These are phyloP conservation scores for Drosophila nikananu DNA, from an alignment of 1,140 invertebrate genomes.

Conservation along the genomic window DNA sequence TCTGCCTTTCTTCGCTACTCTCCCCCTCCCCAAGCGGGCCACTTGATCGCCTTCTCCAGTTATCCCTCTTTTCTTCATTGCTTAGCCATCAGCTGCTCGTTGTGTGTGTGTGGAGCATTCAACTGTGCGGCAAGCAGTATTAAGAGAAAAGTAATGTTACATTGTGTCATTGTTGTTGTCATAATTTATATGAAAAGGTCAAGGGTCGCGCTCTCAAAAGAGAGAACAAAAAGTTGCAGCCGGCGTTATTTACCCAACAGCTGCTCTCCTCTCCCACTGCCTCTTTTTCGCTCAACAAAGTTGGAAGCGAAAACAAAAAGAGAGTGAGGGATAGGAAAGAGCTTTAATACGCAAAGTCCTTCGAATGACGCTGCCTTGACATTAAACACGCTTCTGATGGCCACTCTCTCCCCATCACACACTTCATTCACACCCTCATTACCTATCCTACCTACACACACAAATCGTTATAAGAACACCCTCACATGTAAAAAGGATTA, in stretches of 20 bases:
- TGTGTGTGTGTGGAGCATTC: constrained; percentile 48
- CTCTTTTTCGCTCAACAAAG: constrained; percentile 1
- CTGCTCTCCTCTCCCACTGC: constrained; percentile 27
- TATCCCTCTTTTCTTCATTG: constrained; percentile 14
- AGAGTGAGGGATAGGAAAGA: constrained; percentile 15
- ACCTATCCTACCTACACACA: neutral
- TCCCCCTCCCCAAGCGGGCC: neutral
- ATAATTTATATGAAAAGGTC: constrained; percentile 76
- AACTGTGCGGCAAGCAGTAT: constrained; percentile 44
- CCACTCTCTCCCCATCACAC: neutral
- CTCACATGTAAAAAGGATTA: neutral
- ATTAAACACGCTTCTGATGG: constrained; percentile 40
- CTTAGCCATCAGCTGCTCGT: constrained; percentile 52
- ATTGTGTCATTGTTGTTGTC: constrained; percentile 60
- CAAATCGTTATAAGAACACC: neutral
- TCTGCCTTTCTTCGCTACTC: neutral
- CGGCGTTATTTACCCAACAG: constrained; percentile 49
- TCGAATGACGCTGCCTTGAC: constrained; percentile 50
- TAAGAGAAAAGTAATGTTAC: constrained; percentile 45
- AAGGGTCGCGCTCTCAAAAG: constrained; percentile 57
- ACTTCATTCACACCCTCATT: constrained; percentile 10
- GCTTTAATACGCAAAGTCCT: constrained; percentile 33
- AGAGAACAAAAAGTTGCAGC: constrained; percentile 52
- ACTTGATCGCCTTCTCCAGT: constrained; percentile 7
- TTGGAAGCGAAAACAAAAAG: constrained; percentile 3